phyloP scores from a whole-genome alignment of 1,140 invertebrate genomes.

The Marisa cornuarietis region DNA sequence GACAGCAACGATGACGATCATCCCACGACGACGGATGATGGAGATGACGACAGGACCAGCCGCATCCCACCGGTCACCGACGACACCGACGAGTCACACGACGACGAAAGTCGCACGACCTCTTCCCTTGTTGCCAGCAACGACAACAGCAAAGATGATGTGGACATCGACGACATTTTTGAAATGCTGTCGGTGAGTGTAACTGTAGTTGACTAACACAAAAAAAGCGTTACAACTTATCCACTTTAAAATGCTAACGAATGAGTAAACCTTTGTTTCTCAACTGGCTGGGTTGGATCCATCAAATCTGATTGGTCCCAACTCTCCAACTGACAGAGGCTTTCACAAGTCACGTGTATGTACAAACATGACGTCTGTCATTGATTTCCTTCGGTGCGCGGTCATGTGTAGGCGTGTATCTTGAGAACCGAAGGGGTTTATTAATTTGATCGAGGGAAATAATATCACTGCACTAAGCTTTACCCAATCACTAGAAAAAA shows the following conservation, averaged over 20 bases:
- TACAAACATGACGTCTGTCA: background rate
- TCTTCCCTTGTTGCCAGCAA: background rate
- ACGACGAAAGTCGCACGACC: background rate
- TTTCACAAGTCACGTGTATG: background rate
- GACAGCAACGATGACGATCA: background rate
- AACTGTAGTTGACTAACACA: background rate
- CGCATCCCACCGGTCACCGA: background rate
- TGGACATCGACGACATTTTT: constrained; percentile 31
- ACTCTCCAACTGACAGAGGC: background rate
- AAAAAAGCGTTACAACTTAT: background rate
- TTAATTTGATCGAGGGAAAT: too few species aligned
- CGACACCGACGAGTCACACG: background rate
- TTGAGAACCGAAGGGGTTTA: too few species aligned
- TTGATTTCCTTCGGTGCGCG: background rate
- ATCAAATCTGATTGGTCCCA: background rate
- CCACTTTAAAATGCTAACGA: background rate
- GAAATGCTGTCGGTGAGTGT: constrained; percentile 24
- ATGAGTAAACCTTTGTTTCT: background rate
- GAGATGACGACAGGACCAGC: background rate
- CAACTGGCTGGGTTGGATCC: background rate
- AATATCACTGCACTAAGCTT: too few species aligned
- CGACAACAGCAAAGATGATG: background rate
- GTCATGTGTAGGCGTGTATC: too few species aligned
- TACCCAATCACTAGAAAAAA: too few species aligned
- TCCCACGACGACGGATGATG: background rate